Conservation (phyloP, 1,140 invertebrate species). For the Spodoptera frugiperda region DNA sequence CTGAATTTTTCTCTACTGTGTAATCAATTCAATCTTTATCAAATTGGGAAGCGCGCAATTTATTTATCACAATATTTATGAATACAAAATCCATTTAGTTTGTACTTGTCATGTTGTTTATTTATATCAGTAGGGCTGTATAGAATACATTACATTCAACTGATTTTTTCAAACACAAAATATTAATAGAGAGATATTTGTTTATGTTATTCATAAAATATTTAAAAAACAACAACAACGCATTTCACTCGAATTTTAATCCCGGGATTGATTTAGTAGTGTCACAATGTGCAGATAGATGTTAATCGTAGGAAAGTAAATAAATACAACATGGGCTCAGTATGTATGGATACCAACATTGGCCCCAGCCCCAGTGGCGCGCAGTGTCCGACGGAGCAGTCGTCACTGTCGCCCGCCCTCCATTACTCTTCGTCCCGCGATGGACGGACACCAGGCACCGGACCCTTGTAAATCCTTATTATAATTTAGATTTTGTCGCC, state of each 20-base stretch:
- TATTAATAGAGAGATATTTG: too few relatives aligned
- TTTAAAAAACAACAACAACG: too few relatives aligned
- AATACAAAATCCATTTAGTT: background rate
- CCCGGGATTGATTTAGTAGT: too few relatives aligned
- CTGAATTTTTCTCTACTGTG: background rate
- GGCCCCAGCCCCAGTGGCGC: background rate
- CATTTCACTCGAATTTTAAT: too few relatives aligned
- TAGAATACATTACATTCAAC: too few relatives aligned
- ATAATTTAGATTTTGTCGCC: conserved; percentile 28
- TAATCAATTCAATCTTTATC: background rate
- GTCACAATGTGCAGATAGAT: too few relatives aligned
- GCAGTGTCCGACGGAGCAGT: background rate
- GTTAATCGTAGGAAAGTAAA: too few relatives aligned
- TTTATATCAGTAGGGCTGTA: too few relatives aligned
- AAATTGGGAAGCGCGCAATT: background rate
- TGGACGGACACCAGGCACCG: conserved; percentile 16
- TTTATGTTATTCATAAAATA: too few relatives aligned
- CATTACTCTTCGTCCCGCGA: conserved; percentile 31
- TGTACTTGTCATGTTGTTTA: background rate
- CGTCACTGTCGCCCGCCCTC: background rate
- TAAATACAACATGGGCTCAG: too few relatives aligned
- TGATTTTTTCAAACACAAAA: too few relatives aligned
- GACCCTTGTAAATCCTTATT: conserved; percentile 26
- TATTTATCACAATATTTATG: background rate
- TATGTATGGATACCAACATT: background rate